Percentiles rank a stretch among this genome's conserved stretches.
These are phyloP conservation scores for Megalurothrips usitatus DNA, from an alignment of 2,888 invertebrate genomes.

Conservation along the genomic window DNA sequence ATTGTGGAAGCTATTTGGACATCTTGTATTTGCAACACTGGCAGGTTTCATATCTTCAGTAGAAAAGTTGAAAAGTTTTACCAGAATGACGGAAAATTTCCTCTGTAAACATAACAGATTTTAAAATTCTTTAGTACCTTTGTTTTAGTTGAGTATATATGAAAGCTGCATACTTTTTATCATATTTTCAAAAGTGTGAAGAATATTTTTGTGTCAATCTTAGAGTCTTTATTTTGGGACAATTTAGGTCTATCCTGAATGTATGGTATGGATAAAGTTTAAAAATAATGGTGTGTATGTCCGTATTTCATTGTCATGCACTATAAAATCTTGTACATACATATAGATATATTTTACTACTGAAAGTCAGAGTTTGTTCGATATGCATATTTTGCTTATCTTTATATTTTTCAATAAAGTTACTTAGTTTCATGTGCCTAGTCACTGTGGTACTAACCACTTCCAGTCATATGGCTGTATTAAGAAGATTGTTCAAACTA, in stretches of 20 bases:
- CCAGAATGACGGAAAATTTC: not conserved
- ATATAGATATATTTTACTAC: conserved; percentile 15
- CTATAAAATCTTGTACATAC: not conserved
- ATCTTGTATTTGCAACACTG: not conserved
- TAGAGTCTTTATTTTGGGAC: not conserved
- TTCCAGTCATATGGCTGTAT: conserved; percentile 11
- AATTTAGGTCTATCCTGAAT: not conserved
- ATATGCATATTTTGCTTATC: not conserved
- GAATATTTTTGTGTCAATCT: not conserved
- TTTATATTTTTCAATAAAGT: not conserved
- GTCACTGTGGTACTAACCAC: not conserved
- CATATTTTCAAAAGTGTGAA: not conserved
- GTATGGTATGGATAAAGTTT: not conserved
- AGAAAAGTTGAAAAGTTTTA: not conserved
- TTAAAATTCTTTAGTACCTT: not conserved
- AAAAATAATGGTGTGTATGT: not conserved
- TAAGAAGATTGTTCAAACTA: not conserved
- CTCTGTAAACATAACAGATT: not conserved
- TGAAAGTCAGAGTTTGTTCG: not conserved
- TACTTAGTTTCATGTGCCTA: conserved; percentile 10
- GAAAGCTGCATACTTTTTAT: not conserved
- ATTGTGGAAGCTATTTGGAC: too few species aligned
- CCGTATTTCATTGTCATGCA: not conserved
- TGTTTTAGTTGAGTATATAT: not conserved
- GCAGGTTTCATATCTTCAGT: not conserved